Percentiles rank a stretch among this genome's conserved stretches.
Conservation (phyloP, 2,797 vertebrate genomes). For the Falco berigora region DNA sequence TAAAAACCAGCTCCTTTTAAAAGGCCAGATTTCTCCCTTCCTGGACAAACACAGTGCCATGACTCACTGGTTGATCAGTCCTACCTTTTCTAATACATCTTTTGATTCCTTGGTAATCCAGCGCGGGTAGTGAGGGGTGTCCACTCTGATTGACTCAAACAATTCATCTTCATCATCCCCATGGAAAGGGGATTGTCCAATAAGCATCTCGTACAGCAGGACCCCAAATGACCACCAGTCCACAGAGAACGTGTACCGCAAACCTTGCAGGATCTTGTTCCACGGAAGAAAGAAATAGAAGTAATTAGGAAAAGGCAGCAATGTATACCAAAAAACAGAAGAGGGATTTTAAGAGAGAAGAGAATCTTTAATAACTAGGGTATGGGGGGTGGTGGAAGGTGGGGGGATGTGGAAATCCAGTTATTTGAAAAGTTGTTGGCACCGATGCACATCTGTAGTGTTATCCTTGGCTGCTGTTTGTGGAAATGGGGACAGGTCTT, state of each 20-base stretch:
- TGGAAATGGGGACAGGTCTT: background rate
- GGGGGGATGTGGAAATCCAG: too few relatives aligned
- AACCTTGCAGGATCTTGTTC: slow-evolving; percentile 87
- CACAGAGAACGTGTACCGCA: slow-evolving; percentile 93
- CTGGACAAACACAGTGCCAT: rapidly evolving
- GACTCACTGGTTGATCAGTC: rapidly evolving
- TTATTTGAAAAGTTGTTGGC: background rate
- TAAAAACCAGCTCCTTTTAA: background rate
- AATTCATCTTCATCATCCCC: slow-evolving; percentile 95
- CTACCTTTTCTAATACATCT: slow-evolving; percentile 88
- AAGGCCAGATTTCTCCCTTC: background rate
- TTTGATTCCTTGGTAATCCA: slow-evolving; percentile 95
- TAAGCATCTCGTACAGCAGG: slow-evolving; percentile 96
- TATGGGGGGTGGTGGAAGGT: background rate
- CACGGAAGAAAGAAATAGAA: background rate
- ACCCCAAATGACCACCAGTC: slow-evolving; percentile 99
- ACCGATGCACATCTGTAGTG: background rate
- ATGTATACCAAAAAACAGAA: background rate
- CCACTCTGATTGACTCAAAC: slow-evolving; percentile 92
- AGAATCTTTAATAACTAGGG: background rate
- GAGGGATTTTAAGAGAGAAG: background rate
- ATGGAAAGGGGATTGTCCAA: slow-evolving; percentile 97
- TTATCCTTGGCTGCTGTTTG: background rate
- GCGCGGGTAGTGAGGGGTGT: slow-evolving; percentile 88
- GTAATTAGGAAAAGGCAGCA: background rate